Base-by-base conservation (phyloP, 2,113 vertebrate species). In the Cynocephalus volans region DNA sequence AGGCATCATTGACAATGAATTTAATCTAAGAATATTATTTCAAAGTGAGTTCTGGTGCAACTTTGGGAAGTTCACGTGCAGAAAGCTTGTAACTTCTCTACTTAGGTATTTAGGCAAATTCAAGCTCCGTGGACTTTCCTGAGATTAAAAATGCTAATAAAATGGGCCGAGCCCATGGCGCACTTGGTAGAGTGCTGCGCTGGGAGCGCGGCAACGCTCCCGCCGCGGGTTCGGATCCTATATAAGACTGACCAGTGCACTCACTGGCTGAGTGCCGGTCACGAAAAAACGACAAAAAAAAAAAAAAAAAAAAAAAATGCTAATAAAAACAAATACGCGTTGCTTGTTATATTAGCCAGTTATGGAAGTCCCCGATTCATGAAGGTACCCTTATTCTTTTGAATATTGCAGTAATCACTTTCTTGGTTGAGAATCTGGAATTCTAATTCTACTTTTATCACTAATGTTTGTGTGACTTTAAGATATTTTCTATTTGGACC, bases 21-120 rank as follows among this genome's bases (percentile, higher is more conserved):
- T 97, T 84, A 67, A 18, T 92, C 31, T 86, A 67, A 84, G 67
- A 86, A 36, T 69, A 19, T 84, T 64, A 75, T 48, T 14, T 93
- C 19, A 90, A 48, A 92, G 19, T 76, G 5, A 41, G 9, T 92
- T 45, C 69, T 92, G 41, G 21, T 72, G 4, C 26, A 67, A 10
- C 70, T 64, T 88, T 95, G 56, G 52, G 10, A 69, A 31, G 8
- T 73, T 93, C 50, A 58, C 19, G 12, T 79, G 26, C 9, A 95
- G 65, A 72, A 95, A 79, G 15, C 33, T 69, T 69, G 12, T 36
- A 65, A 4, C 41, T 73, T 90, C 56, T 90, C 45, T 96, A 15
- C 11, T 75, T 64, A 65, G 14, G 36, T 85, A 45, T 56, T 50
- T 62, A 81, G 54, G 31, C 65, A 58, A 48, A 81, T 88, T 88